Percentiles rank a stretch among this genome's conserved stretches.
Conservation (phyloP, 92 coral and sea anemone species). For the Phymanthus crucifer region DNA sequence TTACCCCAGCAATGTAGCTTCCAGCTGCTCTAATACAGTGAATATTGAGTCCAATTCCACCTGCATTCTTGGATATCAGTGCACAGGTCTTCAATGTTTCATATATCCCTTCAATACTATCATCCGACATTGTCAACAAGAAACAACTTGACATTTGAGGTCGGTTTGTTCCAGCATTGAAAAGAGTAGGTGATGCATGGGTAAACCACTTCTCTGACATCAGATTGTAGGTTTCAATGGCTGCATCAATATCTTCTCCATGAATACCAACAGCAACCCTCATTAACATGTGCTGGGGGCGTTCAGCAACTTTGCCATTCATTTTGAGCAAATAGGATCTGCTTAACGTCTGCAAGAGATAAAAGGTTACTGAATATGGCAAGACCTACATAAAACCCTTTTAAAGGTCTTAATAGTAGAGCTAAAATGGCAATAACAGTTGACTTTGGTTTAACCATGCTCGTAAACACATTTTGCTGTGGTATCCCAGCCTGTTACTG, state of each 20-base stretch:
- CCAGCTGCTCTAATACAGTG: slow-evolving; percentile 90
- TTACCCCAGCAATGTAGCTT: slow-evolving; percentile 99
- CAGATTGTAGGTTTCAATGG: slow-evolving; percentile 87
- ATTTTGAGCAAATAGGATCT: slow-evolving; percentile 88
- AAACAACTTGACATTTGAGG: slow-evolving; percentile 98
- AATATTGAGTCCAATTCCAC: slow-evolving; percentile 91
- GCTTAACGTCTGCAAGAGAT: slow-evolving; percentile 74
- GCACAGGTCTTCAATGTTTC: slow-evolving; percentile 95
- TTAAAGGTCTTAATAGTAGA: not conserved
- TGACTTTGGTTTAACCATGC: no score
- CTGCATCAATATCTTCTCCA: slow-evolving; percentile 81
- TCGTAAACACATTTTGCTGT: no score
- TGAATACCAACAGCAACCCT: slow-evolving; percentile 95
- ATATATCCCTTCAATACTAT: slow-evolving; percentile 96
- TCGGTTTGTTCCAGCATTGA: slow-evolving; percentile 87
- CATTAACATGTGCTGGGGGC: slow-evolving; percentile 99
- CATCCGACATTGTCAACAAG: slow-evolving; percentile 80
- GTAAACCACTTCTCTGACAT: slow-evolving; percentile 96
- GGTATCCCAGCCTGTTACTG: no score
- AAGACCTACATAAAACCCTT: no score
- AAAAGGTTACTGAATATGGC: not conserved
- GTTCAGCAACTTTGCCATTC: slow-evolving; percentile 88
- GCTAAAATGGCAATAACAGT: no score
- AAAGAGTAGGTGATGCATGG: slow-evolving; percentile 95
- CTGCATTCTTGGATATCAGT: slow-evolving; percentile 89